A percentile compares a stretch with the other conserved stretches of the same genome.
Evolutionary conservation across 2,888 invertebrate species (phyloP).

Genomic region (Yponomeuta cagnagella): DNA sequence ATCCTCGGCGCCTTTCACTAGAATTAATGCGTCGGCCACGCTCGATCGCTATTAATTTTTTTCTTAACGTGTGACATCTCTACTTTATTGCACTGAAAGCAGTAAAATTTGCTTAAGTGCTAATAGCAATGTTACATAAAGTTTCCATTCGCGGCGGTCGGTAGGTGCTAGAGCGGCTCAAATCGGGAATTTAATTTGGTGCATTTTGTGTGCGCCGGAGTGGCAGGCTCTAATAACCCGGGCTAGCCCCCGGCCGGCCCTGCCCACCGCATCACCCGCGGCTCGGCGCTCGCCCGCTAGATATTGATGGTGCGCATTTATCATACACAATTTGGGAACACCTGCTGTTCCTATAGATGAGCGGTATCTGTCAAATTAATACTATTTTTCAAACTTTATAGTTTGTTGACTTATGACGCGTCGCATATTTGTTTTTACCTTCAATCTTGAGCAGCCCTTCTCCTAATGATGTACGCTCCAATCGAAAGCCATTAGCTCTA

Average conservation of each 20-base stretch:
- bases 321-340: constrained; percentile 67
- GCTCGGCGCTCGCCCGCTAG: constrained; percentile 27
- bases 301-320: constrained; percentile 67
- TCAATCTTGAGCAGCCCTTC: background rate
- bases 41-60: constrained; percentile 11
- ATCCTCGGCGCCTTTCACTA: constrained; percentile 39
- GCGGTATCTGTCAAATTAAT: constrained; percentile 63
- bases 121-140: constrained; percentile 19
- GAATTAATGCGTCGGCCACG: constrained; percentile 17
- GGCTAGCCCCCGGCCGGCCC: background rate
- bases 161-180: constrained; percentile 18
- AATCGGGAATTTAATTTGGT: constrained; percentile 23
- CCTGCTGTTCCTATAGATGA: constrained; percentile 63
- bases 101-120: constrained; percentile 25
- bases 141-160: background rate
- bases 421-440: constrained; percentile 11
- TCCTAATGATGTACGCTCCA: background rate
- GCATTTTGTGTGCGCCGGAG: background rate
- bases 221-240: constrained; percentile 26
- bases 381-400: constrained; percentile 24
- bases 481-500: background rate
- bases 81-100: constrained; percentile 26
- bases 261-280: constrained; percentile 25
- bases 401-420: constrained; percentile 17
- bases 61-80: constrained; percentile 21